Conservation (phyloP, 1,140 invertebrate species). For the Mamestra configurata region DNA sequence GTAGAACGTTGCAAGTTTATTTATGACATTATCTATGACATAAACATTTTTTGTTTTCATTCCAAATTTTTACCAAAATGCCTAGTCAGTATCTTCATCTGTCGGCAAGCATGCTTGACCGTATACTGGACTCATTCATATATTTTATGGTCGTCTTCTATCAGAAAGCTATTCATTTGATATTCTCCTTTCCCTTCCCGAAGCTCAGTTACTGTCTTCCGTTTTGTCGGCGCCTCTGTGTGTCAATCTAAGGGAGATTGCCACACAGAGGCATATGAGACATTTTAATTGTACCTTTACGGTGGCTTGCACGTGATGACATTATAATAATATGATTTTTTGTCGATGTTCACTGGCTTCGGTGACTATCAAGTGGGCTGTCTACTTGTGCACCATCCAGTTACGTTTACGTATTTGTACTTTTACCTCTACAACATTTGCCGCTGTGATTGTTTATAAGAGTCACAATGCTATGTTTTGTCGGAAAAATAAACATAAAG, state of each 20-base stretch:
- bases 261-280: too few species aligned
- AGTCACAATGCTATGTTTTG: neutral
- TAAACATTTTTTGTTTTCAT: neutral
- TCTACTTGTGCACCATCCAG: neutral
- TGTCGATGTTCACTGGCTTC: too few species aligned
- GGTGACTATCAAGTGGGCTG: neutral
- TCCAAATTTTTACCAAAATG: too few species aligned
- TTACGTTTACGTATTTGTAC: neutral
- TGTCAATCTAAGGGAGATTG: too few species aligned
- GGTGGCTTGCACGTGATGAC: too few species aligned
- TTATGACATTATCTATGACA: neutral
- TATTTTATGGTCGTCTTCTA: too few species aligned
- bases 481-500: conserved; percentile 32
- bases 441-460: neutral
- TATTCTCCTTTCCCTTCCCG: too few species aligned
- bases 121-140: too few species aligned
- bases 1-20: neutral
- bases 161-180: neutral
- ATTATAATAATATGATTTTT: too few species aligned
- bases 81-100: neutral
- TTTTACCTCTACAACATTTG: neutral
- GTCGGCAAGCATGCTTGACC: neutral
- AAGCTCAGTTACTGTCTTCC: too few species aligned
- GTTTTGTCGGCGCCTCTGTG: too few species aligned
- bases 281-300: too few species aligned